Conservation (phyloP, 2,888 invertebrate species). For the Urechis unicinctus region DNA sequence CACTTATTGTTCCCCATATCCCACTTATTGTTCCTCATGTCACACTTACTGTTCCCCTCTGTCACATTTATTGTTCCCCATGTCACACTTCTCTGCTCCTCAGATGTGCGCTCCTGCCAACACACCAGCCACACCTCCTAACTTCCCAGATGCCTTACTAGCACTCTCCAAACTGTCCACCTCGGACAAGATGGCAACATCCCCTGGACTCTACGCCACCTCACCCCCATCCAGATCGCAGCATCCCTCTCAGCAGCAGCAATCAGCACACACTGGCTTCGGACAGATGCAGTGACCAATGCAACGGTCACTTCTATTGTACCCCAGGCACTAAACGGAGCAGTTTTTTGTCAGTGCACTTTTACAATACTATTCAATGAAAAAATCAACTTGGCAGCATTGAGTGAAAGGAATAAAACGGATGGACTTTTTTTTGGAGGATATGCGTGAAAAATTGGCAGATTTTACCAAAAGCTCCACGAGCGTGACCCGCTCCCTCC, state of each 20-base stretch:
- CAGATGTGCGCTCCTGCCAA: slow-evolving; percentile 87
- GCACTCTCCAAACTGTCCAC: slow-evolving; percentile 85
- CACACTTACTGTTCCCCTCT: too few relatives aligned
- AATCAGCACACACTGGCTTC: not conserved
- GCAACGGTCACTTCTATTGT: not conserved
- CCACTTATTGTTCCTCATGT: too few relatives aligned
- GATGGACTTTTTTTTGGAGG: not conserved
- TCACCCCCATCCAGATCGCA: slow-evolving; percentile 32
- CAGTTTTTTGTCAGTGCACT: not conserved
- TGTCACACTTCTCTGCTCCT: too few relatives aligned
- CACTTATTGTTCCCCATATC: too few relatives aligned
- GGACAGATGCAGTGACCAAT: not conserved
- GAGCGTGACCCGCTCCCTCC: too few relatives aligned
- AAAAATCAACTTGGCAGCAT: not conserved
- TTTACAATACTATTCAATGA: too few relatives aligned
- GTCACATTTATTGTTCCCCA: too few relatives aligned
- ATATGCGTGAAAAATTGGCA: too few relatives aligned
- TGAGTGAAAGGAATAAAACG: not conserved
- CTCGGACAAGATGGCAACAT: slow-evolving; percentile 50
- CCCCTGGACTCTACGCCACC: slow-evolving; percentile 33
- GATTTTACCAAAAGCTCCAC: too few relatives aligned
- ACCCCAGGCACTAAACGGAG: too few relatives aligned
- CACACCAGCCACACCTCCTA: slow-evolving; percentile 89
- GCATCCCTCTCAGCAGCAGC: slow-evolving; percentile 9
- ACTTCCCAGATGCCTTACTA: slow-evolving; percentile 82